Evolutionary conservation across 2,113 vertebrate species (phyloP).

Genomic region (Carlito syrichta): DNA sequence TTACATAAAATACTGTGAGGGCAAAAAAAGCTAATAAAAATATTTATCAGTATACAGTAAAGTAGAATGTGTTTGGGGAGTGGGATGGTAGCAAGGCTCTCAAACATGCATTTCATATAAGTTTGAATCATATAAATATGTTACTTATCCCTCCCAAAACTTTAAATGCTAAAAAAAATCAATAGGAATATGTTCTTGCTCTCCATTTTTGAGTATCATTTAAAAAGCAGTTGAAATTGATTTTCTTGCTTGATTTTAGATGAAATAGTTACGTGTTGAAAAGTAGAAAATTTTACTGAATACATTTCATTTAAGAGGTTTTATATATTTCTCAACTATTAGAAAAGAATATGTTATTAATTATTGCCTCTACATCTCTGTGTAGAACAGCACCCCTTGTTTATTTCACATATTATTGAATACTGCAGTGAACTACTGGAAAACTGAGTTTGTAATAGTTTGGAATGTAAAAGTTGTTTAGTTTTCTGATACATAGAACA

Average conservation of each 20-base stretch:
- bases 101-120: neutral
- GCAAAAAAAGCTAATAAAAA: slow-evolving; percentile 20
- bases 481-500: slow-evolving; percentile 19
- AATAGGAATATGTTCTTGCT: neutral
- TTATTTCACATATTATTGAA: neutral
- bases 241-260: slow-evolving; percentile 11
- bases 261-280: neutral
- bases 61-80: neutral
- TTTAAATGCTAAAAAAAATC: neutral
- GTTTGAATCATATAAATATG: neutral
- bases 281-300: neutral
- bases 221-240: neutral
- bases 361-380: neutral
- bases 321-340: neutral
- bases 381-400: neutral
- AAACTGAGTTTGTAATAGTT: slow-evolving; percentile 5
- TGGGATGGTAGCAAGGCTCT: neutral
- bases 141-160: neutral
- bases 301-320: neutral
- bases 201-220: neutral
- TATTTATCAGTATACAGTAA: neutral
- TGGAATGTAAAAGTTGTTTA: neutral
- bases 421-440: neutral
- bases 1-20: neutral
- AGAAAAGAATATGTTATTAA: neutral